A percentile compares a stretch with the other conserved stretches of the same genome.
These are phyloP conservation scores for Congeria kusceri DNA, from an alignment of 2,888 invertebrate genomes.

Conservation along the genomic window DNA sequence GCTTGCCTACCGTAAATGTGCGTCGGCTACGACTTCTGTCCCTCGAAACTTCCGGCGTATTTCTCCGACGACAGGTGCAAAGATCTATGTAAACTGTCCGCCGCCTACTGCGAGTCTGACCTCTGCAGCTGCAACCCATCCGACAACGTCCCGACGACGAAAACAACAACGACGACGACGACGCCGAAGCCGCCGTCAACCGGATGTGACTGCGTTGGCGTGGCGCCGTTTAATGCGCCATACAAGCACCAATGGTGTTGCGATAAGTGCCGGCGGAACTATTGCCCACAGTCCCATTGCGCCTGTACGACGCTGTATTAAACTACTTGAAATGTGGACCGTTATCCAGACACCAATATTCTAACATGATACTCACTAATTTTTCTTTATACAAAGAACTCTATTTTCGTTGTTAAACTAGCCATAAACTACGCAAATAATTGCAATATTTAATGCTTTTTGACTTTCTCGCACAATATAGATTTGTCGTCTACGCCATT, in stretches of 20 bases:
- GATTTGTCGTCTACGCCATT: too few relatives aligned
- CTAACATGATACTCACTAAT: too few relatives aligned
- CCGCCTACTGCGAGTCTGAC: too few relatives aligned
- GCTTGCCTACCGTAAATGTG: not conserved
- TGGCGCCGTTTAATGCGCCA: not conserved
- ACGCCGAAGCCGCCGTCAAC: conserved; percentile 8
- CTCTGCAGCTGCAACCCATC: not conserved
- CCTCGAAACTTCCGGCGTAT: not conserved
- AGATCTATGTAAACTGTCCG: not conserved
- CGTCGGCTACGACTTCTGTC: not conserved
- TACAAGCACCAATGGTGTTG: conserved; percentile 1
- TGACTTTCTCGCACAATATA: too few relatives aligned
- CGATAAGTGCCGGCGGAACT: not conserved
- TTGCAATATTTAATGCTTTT: too few relatives aligned
- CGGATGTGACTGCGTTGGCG: not conserved
- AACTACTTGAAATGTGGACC: too few relatives aligned
- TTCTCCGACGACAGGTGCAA: not conserved
- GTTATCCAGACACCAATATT: too few relatives aligned
- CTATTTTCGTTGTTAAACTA: too few relatives aligned
- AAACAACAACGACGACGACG: conserved; percentile 12
- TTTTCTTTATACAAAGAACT: too few relatives aligned
- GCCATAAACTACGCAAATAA: too few relatives aligned
- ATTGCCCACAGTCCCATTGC: not conserved
- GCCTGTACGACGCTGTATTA: too few relatives aligned
- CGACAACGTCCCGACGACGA: not conserved